Evolutionary conservation across 2,888 invertebrate genomes (phyloP).

Genomic region (Drosophila anceps): DNA sequence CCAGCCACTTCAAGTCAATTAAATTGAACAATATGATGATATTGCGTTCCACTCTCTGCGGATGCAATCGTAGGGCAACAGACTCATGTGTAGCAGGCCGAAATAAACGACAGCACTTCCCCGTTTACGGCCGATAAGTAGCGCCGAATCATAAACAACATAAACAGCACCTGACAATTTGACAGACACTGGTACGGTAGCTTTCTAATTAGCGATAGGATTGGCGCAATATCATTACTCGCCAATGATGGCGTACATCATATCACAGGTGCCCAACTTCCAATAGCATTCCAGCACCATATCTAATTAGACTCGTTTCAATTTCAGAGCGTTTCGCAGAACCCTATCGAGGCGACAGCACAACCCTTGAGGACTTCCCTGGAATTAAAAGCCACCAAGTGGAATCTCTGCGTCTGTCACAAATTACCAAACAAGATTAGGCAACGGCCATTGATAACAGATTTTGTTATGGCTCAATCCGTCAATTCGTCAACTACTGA

Average conservation of each 20-base stretch:
- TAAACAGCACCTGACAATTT: constrained; percentile 42
- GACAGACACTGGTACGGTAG: constrained; percentile 33
- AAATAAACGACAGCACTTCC: not conserved
- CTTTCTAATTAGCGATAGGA: constrained; percentile 34
- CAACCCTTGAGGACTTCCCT: constrained; percentile 44
- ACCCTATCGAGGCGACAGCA: constrained; percentile 29
- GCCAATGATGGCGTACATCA: constrained; percentile 1
- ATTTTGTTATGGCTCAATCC: constrained; percentile 21
- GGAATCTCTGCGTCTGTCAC: constrained; percentile 12
- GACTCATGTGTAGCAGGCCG: constrained; percentile 2
- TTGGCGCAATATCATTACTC: constrained; percentile 13
- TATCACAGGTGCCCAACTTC: not conserved
- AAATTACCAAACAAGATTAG: constrained; percentile 35
- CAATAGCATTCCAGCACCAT: constrained; percentile 3
- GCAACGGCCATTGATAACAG: constrained; percentile 35
- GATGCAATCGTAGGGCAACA: constrained; percentile 25
- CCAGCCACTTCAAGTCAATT: constrained; percentile 66
- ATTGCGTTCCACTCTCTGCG: constrained; percentile 28
- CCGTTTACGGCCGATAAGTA: constrained; percentile 34
- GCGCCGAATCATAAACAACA: constrained; percentile 45
- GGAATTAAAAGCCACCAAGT: constrained; percentile 38
- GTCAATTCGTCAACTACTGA: constrained; percentile 29
- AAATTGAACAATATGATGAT: constrained; percentile 71
- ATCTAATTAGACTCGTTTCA: constrained; percentile 6
- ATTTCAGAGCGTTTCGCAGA: constrained; percentile 29